Evolutionary conservation across 2,113 vertebrate species (phyloP).

Genomic region (Salvelinus namaycush): DNA sequence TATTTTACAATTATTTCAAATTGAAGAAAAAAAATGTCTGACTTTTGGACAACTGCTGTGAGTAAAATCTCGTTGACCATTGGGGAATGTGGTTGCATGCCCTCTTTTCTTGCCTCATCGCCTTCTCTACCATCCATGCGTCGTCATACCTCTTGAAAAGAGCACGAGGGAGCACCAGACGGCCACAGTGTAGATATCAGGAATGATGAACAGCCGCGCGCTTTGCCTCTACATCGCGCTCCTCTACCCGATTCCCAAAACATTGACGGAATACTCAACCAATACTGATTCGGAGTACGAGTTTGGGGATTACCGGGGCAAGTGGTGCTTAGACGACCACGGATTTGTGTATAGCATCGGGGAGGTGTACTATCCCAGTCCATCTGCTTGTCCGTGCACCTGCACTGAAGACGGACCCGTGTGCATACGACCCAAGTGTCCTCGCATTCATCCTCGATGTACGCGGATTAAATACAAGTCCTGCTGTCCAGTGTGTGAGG

Average conservation of each 20-base stretch:
- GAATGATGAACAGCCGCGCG: slow-evolving; percentile 43
- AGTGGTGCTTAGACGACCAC: slow-evolving; percentile 77
- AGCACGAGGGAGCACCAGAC: slow-evolving; percentile 12
- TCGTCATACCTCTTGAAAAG: slow-evolving; percentile 10
- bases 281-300: slow-evolving; percentile 72
- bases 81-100: not conserved
- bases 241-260: slow-evolving; percentile 7
- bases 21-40: too few relatives aligned
- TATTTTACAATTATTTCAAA: too few relatives aligned
- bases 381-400: slow-evolving; percentile 74
- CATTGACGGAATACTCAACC: slow-evolving; percentile 53
- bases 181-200: not conserved
- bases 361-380: slow-evolving; percentile 71
- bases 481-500: slow-evolving; percentile 77
- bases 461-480: slow-evolving; percentile 69
- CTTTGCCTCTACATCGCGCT: slow-evolving; percentile 34
- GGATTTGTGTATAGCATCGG: slow-evolving; percentile 77
- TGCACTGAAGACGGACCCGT: slow-evolving; percentile 77
- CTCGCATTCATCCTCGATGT: slow-evolving; percentile 75
- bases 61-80: not conserved
- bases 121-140: not conserved
- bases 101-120: too few relatives aligned
- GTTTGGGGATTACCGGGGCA: slow-evolving; percentile 77
- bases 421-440: slow-evolving; percentile 73
- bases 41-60: too few relatives aligned